A percentile compares a stretch with the other conserved stretches of the same genome.
Conservation (phyloP, 2,797 vertebrate genomes). For the Platyrinchus mystaceus region DNA sequence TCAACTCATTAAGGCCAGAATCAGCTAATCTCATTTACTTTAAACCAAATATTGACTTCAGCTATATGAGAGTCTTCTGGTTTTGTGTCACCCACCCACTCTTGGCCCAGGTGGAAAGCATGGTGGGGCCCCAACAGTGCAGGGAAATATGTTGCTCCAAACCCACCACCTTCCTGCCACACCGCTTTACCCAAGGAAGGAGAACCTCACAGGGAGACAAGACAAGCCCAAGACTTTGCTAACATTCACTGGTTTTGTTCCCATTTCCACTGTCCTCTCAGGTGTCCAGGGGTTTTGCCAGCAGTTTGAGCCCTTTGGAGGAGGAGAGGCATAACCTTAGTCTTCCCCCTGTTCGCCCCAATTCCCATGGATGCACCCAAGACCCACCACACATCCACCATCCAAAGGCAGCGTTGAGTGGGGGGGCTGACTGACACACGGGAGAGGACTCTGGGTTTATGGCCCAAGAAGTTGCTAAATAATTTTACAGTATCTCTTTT, state of each 20-base stretch:
- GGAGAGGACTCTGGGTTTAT: constrained; percentile 13
- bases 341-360: not conserved
- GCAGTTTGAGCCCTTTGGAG: not conserved
- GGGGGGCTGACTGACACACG: not conserved
- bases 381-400: not conserved
- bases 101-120: fast-evolving
- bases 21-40: not conserved
- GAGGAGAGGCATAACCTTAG: fast-evolving
- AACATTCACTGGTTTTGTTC: fast-evolving
- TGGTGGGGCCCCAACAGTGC: fast-evolving
- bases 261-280: not conserved
- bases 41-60: not conserved
- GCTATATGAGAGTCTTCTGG: not conserved
- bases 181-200: not conserved
- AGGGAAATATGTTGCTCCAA: not conserved
- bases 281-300: not conserved
- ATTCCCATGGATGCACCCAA: not conserved
- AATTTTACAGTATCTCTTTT: constrained; percentile 65
- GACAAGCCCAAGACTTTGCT: not conserved
- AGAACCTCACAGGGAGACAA: not conserved
- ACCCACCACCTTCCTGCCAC: not conserved
- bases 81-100: not conserved
- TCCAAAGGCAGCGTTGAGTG: not conserved
- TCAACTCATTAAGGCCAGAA: not conserved
- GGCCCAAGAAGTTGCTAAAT: constrained; percentile 56